Evolutionary conservation across 1,140 invertebrate genomes (phyloP), one percentile per base, ranked within the genome.

Genomic region (Rhyacophila brunnea): DNA sequence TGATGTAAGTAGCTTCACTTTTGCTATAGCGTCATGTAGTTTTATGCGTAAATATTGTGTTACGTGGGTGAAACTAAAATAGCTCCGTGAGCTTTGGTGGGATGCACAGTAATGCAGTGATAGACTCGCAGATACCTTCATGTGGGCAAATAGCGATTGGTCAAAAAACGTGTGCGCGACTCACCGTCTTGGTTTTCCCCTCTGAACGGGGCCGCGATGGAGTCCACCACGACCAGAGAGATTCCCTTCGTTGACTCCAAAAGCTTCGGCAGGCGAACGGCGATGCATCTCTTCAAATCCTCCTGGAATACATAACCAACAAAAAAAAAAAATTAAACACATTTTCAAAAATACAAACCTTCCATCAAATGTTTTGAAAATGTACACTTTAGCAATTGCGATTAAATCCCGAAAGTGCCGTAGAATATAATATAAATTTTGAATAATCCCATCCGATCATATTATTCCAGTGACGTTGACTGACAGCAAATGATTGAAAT

Each of bases 161-260:
- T n/a, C n/a, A n/a, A n/a, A n/a, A n/a, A n/a, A n/a, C n/a, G n/a
- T n/a, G n/a, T 5, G 23, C 9, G 23, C 9, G 9, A 40, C 50
- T 20, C 10, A 55, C 52, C 52, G 35, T 46, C 32, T 36, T 46
- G 43, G 43, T 57, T 58, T 48, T 60, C 54, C 53, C 63, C 63
- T 50, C 63, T 47, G 45, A 65, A 65, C 13, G 63, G 63, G 5
- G 63, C 63, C 15, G 63, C 55, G 48, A 65, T 50, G 1, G 63
- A 65, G 56, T 65, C 63, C 19, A 65, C 11, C 9, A 65, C 44
- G 3, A 65, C 51, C 10, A 65, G 42, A 1, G 40, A 43, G 9
- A 65, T 58, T 38, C 20, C 36, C 5, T 17, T 11, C 7, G 53
- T 32, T 10, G 44, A 28, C 34, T 15, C 15, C 20, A 65, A 45